These are phyloP conservation scores for Sebastes hubbsi DNA, from an alignment of 2,797 vertebrate genomes.

Conservation along the genomic window DNA sequence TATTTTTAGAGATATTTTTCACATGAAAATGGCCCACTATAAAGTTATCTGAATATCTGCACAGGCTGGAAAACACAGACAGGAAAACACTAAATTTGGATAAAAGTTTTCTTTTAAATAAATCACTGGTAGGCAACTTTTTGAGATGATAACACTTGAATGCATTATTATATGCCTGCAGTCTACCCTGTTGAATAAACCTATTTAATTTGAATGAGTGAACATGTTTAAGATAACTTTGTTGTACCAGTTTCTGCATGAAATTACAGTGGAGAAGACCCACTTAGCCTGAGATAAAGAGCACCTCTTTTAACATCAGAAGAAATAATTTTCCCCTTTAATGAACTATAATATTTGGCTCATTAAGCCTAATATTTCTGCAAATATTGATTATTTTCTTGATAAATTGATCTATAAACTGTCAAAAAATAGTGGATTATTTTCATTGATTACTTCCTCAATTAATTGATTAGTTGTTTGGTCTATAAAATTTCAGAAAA, in stretches of 20 bases:
- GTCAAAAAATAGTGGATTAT: too few species aligned
- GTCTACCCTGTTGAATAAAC: too few species aligned
- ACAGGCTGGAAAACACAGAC: background rate
- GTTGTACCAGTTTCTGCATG: background rate
- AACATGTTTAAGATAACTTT: background rate
- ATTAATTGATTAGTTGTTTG: too few species aligned
- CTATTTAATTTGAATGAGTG: too few species aligned
- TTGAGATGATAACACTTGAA: background rate
- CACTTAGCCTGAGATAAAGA: background rate
- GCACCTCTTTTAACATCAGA: background rate
- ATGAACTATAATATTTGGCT: background rate
- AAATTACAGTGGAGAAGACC: background rate
- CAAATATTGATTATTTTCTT: background rate
- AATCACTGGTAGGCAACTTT: background rate
- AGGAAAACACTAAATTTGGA: background rate
- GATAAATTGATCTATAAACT: background rate
- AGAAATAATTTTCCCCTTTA: background rate
- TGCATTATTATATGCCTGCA: background rate
- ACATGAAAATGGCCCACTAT: background rate
- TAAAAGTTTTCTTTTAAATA: background rate
- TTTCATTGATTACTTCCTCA: too few species aligned
- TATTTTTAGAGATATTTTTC: background rate
- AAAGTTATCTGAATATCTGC: background rate
- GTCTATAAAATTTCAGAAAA: too few species aligned
- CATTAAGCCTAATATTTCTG: background rate